phyloP scores from a whole-genome alignment of 2,113 vertebrate genomes.

The Phylloscopus trochilus region DNA sequence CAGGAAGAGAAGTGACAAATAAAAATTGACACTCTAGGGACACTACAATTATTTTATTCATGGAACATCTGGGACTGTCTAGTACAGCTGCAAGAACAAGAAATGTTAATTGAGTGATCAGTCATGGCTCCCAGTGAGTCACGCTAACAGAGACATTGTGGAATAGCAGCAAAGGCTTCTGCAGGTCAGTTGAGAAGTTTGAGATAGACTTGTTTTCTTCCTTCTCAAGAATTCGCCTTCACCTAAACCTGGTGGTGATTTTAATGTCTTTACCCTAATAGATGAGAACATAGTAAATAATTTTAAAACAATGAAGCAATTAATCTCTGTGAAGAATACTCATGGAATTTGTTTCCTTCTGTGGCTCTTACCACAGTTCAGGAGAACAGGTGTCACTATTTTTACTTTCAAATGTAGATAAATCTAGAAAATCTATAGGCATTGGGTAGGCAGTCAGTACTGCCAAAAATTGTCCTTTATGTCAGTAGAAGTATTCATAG shows the following conservation, averaged over 20 bases:
- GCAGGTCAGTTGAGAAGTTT: background rate
- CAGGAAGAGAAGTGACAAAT: background rate
- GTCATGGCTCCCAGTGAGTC: background rate
- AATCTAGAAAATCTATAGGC: background rate
- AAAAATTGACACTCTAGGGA: background rate
- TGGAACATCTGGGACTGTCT: slow-evolving; percentile 18
- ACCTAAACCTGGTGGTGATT: background rate
- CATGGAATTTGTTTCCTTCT: background rate
- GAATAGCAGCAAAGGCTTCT: background rate
- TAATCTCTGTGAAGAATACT: background rate
- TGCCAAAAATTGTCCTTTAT: background rate
- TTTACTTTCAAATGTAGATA: background rate
- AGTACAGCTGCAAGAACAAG: background rate
- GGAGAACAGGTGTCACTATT: background rate
- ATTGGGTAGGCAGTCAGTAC: background rate
- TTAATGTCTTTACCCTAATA: background rate
- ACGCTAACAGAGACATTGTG: background rate
- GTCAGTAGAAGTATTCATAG: background rate
- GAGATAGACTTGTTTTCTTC: background rate
- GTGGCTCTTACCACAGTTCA: background rate
- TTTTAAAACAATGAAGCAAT: background rate
- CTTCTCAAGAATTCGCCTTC: background rate
- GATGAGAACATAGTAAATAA: background rate
- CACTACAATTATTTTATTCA: slow-evolving; percentile 15
- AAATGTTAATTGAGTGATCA: slow-evolving; percentile 9